Evolutionary conservation across 2,113 vertebrate species (phyloP).

Genomic region (Ptilorrhoa leucosticta): DNA sequence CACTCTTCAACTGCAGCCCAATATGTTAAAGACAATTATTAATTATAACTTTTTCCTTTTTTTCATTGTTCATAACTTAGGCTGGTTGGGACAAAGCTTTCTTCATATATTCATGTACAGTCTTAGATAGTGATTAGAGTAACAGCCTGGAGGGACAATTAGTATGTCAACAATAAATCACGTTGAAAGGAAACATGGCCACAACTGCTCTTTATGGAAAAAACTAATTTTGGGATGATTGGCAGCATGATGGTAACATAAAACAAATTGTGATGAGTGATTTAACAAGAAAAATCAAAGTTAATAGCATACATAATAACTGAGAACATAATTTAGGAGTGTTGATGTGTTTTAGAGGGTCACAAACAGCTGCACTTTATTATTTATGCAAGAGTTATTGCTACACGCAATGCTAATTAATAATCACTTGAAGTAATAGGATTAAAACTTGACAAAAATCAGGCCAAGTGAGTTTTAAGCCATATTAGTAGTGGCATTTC

Average conservation of each 20-base stretch:
- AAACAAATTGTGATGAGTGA: neutral
- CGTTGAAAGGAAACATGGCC: neutral
- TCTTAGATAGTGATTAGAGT: neutral
- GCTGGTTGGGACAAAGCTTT: neutral
- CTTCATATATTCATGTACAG: neutral
- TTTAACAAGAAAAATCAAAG: neutral
- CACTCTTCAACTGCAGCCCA: neutral
- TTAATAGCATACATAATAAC: neutral
- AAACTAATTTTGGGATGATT: neutral
- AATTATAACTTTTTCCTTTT: neutral
- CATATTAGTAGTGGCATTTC: neutral
- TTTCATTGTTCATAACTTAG: neutral
- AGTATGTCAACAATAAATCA: neutral
- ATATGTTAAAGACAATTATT: neutral
- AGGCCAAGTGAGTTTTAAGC: neutral
- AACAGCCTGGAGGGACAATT: neutral
- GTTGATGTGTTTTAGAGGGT: neutral
- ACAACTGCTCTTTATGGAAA: neutral
- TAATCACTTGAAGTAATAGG: slow-evolving; percentile 21
- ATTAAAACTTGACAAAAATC: slow-evolving; percentile 48
- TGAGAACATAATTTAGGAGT: neutral
- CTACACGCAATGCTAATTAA: slow-evolving; percentile 18
- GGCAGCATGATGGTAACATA: neutral
- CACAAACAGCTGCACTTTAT: neutral
- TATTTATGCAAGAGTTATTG: neutral